A percentile compares a stretch with the other conserved stretches of the same genome.
phyloP scores from a whole-genome alignment of 1,140 invertebrate species.

The Hyles euphorbiae region DNA sequence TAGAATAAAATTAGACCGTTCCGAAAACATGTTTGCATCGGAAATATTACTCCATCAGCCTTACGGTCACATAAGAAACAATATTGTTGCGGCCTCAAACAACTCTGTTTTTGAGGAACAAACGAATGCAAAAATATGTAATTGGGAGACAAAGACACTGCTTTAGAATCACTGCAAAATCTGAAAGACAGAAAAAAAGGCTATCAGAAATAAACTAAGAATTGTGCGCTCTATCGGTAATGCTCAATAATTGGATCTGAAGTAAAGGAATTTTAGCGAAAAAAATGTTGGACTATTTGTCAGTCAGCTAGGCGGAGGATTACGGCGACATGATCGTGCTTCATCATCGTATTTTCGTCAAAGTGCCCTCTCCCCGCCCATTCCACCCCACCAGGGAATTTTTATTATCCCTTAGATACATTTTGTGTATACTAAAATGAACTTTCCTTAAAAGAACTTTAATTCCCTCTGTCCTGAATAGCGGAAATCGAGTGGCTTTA shows the following conservation, averaged over 20 bases:
- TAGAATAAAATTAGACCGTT: conserved; percentile 38
- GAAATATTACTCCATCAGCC: conserved; percentile 29
- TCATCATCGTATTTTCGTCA: conserved; percentile 66
- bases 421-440: conserved; percentile 58
- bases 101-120: background rate
- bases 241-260: conserved; percentile 56
- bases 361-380: conserved; percentile 39
- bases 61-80: conserved; percentile 18
- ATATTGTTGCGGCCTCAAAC: conserved; percentile 21
- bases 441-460: conserved; percentile 66
- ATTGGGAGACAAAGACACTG: conserved; percentile 8
- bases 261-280: conserved; percentile 56
- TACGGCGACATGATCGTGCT: conserved; percentile 54
- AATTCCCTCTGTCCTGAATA: conserved; percentile 64
- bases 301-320: conserved; percentile 52
- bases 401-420: conserved; percentile 61
- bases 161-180: conserved; percentile 16
- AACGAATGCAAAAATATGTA: conserved; percentile 25
- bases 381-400: conserved; percentile 39
- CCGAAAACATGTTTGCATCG: conserved; percentile 38
- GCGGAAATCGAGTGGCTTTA: conserved; percentile 62
- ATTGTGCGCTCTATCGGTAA: conserved; percentile 44
- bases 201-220: conserved; percentile 26
- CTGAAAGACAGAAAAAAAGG: conserved; percentile 36
- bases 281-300: conserved; percentile 61